These are phyloP conservation scores for Ceryle rudis DNA, from an alignment of 2,797 vertebrate genomes.

Conservation along the genomic window DNA sequence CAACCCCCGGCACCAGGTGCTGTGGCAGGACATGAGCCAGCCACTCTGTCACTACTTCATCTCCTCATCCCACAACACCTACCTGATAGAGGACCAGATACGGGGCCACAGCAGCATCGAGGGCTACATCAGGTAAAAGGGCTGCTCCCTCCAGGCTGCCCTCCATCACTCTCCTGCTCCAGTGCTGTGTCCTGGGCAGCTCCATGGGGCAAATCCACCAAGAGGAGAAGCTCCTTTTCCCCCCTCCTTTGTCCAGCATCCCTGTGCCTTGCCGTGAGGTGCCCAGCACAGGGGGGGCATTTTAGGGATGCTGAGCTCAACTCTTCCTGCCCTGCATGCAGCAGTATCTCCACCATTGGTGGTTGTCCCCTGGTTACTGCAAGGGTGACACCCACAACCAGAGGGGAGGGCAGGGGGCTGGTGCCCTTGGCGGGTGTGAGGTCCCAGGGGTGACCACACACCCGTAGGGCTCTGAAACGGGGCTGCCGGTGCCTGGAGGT, in stretches of 20 bases:
- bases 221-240: not conserved
- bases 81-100: constrained; percentile 95
- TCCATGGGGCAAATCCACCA: not conserved
- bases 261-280: not conserved
- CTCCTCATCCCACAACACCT: constrained; percentile 98
- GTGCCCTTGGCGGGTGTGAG: not conserved
- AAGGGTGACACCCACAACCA: not conserved
- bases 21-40: constrained; percentile 93
- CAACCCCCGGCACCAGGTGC: constrained; percentile 72
- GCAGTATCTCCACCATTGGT: not conserved
- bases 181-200: not conserved
- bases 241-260: not conserved
- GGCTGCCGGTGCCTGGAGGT: constrained; percentile 94
- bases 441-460: not conserved
- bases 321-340: not conserved
- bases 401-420: not conserved
- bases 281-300: not conserved
- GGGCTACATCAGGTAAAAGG: constrained; percentile 90
- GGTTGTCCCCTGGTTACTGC: not conserved
- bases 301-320: not conserved
- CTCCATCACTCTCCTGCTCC: not conserved
- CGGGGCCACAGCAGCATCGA: constrained; percentile 93
- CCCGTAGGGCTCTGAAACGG: constrained; percentile 87
- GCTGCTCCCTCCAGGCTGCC: not conserved
- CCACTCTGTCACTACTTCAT: constrained; percentile 95